A percentile compares a stretch with the other conserved stretches of the same genome.
These are phyloP conservation scores for Coenonympha arcania DNA, from an alignment of 2,888 invertebrate species.

Conservation along the genomic window DNA sequence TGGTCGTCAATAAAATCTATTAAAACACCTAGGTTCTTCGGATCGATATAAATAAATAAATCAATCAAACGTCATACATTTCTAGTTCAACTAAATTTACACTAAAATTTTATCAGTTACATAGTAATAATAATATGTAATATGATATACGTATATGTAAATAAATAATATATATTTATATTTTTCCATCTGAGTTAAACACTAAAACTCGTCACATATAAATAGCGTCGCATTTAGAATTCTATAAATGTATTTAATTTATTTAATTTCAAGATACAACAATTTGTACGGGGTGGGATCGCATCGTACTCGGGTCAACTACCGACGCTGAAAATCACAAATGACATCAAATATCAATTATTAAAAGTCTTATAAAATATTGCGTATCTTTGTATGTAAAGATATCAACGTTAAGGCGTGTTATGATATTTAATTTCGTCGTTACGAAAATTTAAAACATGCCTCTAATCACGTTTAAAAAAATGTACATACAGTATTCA, in stretches of 20 bases:
- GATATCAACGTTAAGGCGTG: not conserved
- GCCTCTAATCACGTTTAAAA: too few species aligned
- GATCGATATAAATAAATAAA: slow-evolving; percentile 33
- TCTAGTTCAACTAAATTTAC: slow-evolving; percentile 63
- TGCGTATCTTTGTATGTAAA: not conserved
- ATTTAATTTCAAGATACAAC: slow-evolving; percentile 45
- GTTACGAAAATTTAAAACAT: slow-evolving; percentile 1
- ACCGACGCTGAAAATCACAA: slow-evolving; percentile 3
- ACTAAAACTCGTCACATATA: slow-evolving; percentile 65
- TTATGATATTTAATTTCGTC: slow-evolving; percentile 7
- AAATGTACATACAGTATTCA: too few species aligned
- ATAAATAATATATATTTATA: slow-evolving; percentile 44
- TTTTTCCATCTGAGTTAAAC: slow-evolving; percentile 68
- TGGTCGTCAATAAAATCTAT: slow-evolving; percentile 58
- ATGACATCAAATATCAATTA: not conserved
- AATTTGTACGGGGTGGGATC: slow-evolving; percentile 61
- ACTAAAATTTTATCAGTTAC: slow-evolving; percentile 49
- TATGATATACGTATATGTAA: slow-evolving; percentile 46
- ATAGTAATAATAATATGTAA: slow-evolving; percentile 11
- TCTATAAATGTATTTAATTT: slow-evolving; percentile 35
- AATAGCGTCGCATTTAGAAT: slow-evolving; percentile 69
- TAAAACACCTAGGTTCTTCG: slow-evolving; percentile 45
- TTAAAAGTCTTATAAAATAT: not conserved
- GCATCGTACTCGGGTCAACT: slow-evolving; percentile 43
- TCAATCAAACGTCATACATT: slow-evolving; percentile 57